A percentile compares a stretch with the other conserved stretches of the same genome.
These are phyloP conservation scores for Ectropis grisescens DNA, from an alignment of 1,140 invertebrate species.

Conservation along the genomic window DNA sequence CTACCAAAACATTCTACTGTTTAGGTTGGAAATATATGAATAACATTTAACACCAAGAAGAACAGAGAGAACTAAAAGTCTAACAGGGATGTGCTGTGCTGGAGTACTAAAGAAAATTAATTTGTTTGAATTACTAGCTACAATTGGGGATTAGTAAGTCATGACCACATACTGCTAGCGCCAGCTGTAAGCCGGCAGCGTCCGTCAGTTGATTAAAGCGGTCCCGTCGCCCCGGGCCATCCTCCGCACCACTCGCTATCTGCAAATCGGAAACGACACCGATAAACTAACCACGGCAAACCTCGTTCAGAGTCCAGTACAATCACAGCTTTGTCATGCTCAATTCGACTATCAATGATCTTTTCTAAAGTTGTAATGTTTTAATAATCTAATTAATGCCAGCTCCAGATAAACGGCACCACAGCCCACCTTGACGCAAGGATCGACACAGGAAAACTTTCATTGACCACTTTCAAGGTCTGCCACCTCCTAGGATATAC, in stretches of 20 bases:
- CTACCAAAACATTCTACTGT: too few species aligned
- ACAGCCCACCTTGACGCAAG: constrained; percentile 53
- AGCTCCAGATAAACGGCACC: constrained; percentile 33
- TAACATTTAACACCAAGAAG: too few species aligned
- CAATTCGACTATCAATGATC: too few species aligned
- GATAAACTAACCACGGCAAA: constrained; percentile 52
- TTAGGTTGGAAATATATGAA: too few species aligned
- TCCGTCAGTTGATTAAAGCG: constrained; percentile 60
- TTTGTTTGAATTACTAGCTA: too few species aligned
- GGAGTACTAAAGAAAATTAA: too few species aligned
- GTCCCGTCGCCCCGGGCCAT: constrained; percentile 53
- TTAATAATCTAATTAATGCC: constrained; percentile 60
- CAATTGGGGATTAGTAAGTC: too few species aligned
- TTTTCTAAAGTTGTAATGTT: too few species aligned
- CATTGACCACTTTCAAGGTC: constrained; percentile 18
- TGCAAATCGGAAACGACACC: constrained; percentile 59
- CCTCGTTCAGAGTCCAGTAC: constrained; percentile 6
- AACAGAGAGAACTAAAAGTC: too few species aligned
- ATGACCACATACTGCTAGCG: constrained; percentile 54
- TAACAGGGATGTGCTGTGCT: too few species aligned
- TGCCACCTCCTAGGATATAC: constrained; percentile 14
- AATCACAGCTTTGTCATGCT: too few species aligned
- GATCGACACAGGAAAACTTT: constrained; percentile 24
- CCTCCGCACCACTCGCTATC: constrained; percentile 59
- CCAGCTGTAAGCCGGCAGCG: constrained; percentile 59